Evolutionary conservation across 2,113 vertebrate genomes (phyloP), one percentile per base, ranked within the genome.

Genomic region (Lonchura striata): DNA sequence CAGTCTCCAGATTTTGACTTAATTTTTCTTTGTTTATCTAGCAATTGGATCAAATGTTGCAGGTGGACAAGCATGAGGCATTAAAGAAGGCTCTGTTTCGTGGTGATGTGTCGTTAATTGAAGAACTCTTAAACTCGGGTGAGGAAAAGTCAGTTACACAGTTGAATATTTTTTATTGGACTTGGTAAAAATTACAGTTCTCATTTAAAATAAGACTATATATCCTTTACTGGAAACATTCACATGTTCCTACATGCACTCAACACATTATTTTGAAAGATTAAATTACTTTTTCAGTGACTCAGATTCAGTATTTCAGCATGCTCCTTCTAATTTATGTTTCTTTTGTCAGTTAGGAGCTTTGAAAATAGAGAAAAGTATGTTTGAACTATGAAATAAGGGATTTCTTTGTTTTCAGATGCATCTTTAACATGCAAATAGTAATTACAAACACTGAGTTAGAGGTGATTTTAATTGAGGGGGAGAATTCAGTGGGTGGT

Each of bases 11-110:
- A 14, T 75, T 85, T 78, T 94, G 31, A 74, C 22, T 80, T 78
- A n/a, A 81, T 41, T 80, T 78, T 90, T 86, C 63, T 15, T 92
- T 90, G 6, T 24, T 69, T 96, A n/a, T 95, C 70, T 91, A 98
- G 97, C 91, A 95, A 56, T 87, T 96, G 42, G 95, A 96, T 88
- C 39, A 94, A 44, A 52, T 71, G 5, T 89, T 97, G 42, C 89
- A 94, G 3, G 23, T 3, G 2, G 95, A 98, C 37, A 98, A 96
- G 88, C 96, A 93, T 18, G 97, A 98, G 11, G 53, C 66, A 1
- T 97, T 99, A 52, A 99, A 99, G 97, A 98, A 94, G 84, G 99
- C 99, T 89, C 97, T 99, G 63, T 96, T 95, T 87, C 24, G 81
- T 11, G 98, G 99, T 95, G 97, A 99, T 95, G 82, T 96, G 70